These are phyloP conservation scores for Aegotheles bennettii DNA, from an alignment of 2,113 vertebrate species.

Conservation along the genomic window DNA sequence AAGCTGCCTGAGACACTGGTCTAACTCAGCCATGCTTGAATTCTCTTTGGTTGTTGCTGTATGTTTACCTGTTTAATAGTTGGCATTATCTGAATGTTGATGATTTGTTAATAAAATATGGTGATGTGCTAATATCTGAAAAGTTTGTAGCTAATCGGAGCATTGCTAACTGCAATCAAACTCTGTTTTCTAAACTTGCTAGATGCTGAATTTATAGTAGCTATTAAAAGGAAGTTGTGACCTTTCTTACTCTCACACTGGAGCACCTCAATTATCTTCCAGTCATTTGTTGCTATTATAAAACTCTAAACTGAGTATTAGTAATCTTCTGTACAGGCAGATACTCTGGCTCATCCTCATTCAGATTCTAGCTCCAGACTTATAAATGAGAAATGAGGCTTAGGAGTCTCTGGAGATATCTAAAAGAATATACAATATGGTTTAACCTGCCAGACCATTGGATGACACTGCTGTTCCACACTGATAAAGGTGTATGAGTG, in stretches of 20 bases:
- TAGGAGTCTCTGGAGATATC: not conserved
- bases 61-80: not conserved
- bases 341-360: not conserved
- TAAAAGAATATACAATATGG: not conserved
- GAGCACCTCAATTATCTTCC: not conserved
- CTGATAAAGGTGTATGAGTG: not conserved
- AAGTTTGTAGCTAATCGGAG: not conserved
- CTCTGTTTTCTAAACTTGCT: not conserved
- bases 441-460: not conserved
- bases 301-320: not conserved
- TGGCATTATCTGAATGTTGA: not conserved
- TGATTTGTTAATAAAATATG: not conserved
- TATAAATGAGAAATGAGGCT: slow-evolving; percentile 6
- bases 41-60: not conserved
- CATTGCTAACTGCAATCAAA: not conserved
- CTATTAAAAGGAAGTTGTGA: not conserved
- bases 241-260: not conserved
- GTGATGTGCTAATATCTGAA: not conserved
- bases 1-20: not conserved
- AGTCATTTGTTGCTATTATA: not conserved
- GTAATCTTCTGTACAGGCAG: not conserved
- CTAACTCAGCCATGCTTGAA: not conserved
- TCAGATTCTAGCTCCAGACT: not conserved
- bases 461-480: slow-evolving; percentile 5
- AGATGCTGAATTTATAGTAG: not conserved